phyloP scores from a whole-genome alignment of 1,140 invertebrate species.

The Aphelinus certus region DNA sequence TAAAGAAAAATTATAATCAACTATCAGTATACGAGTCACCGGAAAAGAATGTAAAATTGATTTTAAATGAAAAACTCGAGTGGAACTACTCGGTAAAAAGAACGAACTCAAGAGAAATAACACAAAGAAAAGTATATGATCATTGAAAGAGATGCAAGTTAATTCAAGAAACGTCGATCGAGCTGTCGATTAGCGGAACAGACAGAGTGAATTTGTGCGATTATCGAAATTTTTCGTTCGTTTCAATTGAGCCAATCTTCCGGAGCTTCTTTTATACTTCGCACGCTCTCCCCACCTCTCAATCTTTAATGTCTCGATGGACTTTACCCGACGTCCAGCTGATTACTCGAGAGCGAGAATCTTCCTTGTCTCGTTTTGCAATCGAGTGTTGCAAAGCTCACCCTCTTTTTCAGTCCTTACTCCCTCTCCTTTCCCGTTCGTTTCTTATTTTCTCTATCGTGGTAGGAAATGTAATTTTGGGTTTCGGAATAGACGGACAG shows the following conservation, averaged over 20 bases:
- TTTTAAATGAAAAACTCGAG: no score
- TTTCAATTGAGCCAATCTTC: no score
- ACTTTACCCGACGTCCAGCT: neutral
- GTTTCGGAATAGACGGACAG: neutral
- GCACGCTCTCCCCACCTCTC: no score
- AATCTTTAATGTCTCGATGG: neutral
- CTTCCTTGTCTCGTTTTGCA: neutral
- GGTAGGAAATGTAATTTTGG: neutral
- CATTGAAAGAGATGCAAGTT: neutral
- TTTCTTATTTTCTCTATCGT: no score
- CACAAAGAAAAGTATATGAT: no score
- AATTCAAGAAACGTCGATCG: neutral
- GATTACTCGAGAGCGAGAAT: neutral
- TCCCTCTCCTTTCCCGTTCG: neutral
- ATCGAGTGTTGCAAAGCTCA: neutral
- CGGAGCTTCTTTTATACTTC: no score
- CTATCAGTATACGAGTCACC: no score
- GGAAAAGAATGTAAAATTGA: no score
- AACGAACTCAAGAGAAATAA: no score
- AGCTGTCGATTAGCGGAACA: neutral
- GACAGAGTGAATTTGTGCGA: neutral
- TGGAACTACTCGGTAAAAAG: no score
- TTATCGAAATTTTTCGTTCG: no score
- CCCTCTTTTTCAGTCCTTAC: neutral
- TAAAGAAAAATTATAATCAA: no score